Evolutionary conservation across 1,140 invertebrate species (phyloP), one percentile per base, ranked within the genome.

Genomic region (Plutomurus gul): DNA sequence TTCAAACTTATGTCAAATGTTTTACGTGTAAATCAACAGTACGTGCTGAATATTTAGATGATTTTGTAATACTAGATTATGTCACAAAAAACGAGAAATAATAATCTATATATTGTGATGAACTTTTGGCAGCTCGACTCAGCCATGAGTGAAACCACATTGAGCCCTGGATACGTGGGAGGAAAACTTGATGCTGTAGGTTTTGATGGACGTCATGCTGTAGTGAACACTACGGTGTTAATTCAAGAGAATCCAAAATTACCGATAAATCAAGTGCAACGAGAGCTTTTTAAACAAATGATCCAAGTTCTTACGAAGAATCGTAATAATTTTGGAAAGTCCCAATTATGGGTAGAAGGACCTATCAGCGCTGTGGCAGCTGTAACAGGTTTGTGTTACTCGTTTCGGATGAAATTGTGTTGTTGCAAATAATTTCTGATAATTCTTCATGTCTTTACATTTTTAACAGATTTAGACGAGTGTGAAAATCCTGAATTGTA

Each of bases 111-210:
- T n/a, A n/a, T n/a, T n/a, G 33, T 43, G n/a, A n/a, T 43, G 40
- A 43, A 43, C 8, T 33, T 16, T 8, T 75, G 30, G 11, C 20
- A 95, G 94, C 89, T 96, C 83, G 93, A 95, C 85, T 94, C 94
- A 2, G 93, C 94, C 0, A 93, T 96, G 90, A 93, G 93, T 0
- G 95, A 95, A 92, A 96, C 94, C 3, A 93, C 93, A 1, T 93
- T 95, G 82, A 93, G 93, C 0, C 92, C 94, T 84, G 92, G 94
- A 81, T 96, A 95, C 84, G 90, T 96, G 82, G 92, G 93, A 36
- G 90, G 92, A 0, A 89, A 90, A 70, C 89, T 97, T 1, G 96
- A 96, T 85, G 83, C 83, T 13, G 78, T 84, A 40, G 91, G 91
- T 5, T 91, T 96, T n/a, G 87, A 91, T 78, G 89, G 91, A 1